Conservation (phyloP, 2,113 vertebrate genomes). For the Platichthys flesus region DNA sequence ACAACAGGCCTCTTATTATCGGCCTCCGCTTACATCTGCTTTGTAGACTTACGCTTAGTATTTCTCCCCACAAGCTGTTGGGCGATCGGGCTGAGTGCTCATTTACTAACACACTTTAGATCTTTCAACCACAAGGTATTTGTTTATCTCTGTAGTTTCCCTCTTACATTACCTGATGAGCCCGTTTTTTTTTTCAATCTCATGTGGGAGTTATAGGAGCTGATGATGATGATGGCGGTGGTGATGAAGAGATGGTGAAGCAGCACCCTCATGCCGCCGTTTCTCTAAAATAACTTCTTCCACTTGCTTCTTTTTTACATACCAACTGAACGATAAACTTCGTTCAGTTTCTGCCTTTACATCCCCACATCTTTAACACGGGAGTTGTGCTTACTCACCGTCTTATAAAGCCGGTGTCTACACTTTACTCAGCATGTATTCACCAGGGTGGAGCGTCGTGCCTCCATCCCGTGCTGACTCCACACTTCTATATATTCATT, state of each 20-base stretch:
- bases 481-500: constrained; percentile 43
- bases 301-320: constrained; percentile 22
- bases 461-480: constrained; percentile 41
- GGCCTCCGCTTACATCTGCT: constrained; percentile 46
- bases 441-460: not conserved
- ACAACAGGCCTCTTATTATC: constrained; percentile 49
- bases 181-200: constrained; percentile 60
- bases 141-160: constrained; percentile 26
- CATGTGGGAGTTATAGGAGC: constrained; percentile 42
- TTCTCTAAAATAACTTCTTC: constrained; percentile 8
- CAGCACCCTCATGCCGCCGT: constrained; percentile 15
- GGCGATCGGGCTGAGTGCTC: constrained; percentile 42
- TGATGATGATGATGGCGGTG: constrained; percentile 65
- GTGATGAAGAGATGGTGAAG: constrained; percentile 38
- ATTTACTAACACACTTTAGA: constrained; percentile 27
- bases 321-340: constrained; percentile 29
- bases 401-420: constrained; percentile 16
- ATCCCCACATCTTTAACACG: not conserved
- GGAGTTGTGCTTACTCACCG: constrained; percentile 1
- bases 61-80: constrained; percentile 45
- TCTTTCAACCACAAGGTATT: constrained; percentile 31
- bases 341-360: not conserved
- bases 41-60: constrained; percentile 31
- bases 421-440: constrained; percentile 9
- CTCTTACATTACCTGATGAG: constrained; percentile 66